A percentile compares a stretch with the other conserved stretches of the same genome.
These are phyloP conservation scores for Zaprionus nigranus DNA, from an alignment of 1,140 invertebrate genomes.

Conservation along the genomic window DNA sequence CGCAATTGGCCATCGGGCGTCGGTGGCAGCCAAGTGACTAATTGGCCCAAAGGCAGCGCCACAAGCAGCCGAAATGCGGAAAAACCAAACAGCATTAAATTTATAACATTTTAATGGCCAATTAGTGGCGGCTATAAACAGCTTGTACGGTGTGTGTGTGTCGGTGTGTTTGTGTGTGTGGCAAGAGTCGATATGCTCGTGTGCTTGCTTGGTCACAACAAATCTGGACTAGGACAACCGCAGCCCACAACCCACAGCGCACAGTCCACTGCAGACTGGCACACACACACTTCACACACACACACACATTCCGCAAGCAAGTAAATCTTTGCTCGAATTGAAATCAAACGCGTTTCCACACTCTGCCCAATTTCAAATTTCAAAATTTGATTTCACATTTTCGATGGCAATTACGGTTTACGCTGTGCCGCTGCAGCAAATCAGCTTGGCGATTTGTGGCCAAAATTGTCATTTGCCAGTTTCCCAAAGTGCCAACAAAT, in stretches of 20 bases:
- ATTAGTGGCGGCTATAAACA: constrained; percentile 48
- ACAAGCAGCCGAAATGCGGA: constrained; percentile 28
- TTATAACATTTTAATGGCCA: constrained; percentile 56
- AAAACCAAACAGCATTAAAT: constrained; percentile 47
- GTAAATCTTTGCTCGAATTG: constrained; percentile 28
- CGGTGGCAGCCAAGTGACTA: constrained; percentile 34
- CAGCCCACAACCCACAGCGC: constrained; percentile 10
- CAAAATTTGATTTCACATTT: constrained; percentile 23
- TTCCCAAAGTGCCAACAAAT: constrained; percentile 25
- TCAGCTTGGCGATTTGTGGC: constrained; percentile 24
- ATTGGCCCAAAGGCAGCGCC: constrained; percentile 39
- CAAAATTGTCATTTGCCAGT: constrained; percentile 26
- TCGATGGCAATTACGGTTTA: constrained; percentile 41
- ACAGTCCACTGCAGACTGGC: background rate
- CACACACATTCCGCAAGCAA: constrained; percentile 24
- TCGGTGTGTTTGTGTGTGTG: background rate
- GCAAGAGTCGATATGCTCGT: constrained; percentile 14
- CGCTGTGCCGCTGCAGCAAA: constrained; percentile 32
- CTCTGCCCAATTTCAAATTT: background rate
- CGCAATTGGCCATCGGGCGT: constrained; percentile 10
- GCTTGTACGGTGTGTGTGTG: background rate
- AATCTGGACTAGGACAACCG: constrained; percentile 40
- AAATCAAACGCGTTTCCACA: constrained; percentile 32
- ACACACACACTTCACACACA: constrained; percentile 4
- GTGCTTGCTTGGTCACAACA: constrained; percentile 10